A percentile compares a stretch with the other conserved stretches of the same genome.
Conservation (phyloP, 2,113 vertebrate genomes). For the Rhynchomys soricoides region DNA sequence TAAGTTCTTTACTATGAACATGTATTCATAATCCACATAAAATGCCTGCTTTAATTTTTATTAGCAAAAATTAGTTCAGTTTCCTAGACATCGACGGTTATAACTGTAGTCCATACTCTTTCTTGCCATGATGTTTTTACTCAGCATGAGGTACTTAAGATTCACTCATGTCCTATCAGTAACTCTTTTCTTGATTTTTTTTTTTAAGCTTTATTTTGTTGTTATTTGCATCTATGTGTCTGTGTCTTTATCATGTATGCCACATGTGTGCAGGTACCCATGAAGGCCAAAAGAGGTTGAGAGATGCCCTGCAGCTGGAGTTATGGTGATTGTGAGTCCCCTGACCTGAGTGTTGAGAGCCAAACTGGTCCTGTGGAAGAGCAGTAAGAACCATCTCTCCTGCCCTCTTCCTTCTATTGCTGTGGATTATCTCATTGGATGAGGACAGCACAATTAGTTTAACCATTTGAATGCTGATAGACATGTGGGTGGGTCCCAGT, state of each 20-base stretch:
- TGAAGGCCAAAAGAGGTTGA: background rate
- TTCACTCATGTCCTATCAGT: background rate
- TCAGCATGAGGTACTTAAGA: background rate
- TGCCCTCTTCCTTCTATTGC: background rate
- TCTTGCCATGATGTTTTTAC: background rate
- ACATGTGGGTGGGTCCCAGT: background rate
- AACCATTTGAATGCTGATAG: constrained; percentile 34
- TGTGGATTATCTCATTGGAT: background rate
- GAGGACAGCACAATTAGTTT: background rate
- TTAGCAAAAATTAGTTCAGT: background rate
- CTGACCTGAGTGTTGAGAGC: background rate
- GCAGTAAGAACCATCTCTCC: background rate
- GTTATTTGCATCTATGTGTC: background rate
- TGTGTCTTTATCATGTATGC: background rate
- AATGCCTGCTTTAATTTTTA: background rate
- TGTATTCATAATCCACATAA: background rate
- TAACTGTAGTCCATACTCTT: background rate
- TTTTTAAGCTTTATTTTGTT: background rate
- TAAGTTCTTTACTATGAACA: background rate
- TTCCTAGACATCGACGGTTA: background rate
- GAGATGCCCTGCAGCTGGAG: background rate
- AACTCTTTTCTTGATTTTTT: background rate
- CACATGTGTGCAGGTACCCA: background rate
- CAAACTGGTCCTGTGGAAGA: no score
- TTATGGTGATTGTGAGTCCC: background rate